A percentile compares a stretch with the other conserved stretches of the same genome.
Evolutionary conservation across 2,888 invertebrate genomes (phyloP).

Genomic region (Notodonta dromedarius): DNA sequence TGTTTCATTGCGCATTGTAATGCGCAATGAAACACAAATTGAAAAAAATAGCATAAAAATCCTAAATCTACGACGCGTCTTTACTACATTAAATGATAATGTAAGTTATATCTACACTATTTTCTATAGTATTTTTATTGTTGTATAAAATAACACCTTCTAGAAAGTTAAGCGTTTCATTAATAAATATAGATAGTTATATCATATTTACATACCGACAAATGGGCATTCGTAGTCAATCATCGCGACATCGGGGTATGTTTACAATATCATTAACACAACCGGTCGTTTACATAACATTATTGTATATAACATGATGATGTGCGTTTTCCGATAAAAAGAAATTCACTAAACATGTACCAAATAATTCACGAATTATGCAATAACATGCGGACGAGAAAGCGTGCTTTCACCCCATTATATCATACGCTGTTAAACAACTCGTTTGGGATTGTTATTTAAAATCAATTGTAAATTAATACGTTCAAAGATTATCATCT

Average conservation of each 20-base stretch:
- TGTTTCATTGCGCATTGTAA: no score
- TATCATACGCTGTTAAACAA: conserved; percentile 25
- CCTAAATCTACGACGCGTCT: no score
- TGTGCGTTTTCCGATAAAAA: conserved; percentile 26
- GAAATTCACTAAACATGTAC: conserved; percentile 29
- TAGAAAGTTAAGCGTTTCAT: neutral
- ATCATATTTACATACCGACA: neutral
- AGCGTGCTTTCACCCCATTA: conserved; percentile 25
- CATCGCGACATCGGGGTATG: neutral
- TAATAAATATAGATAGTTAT: neutral
- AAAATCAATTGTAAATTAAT: conserved; percentile 6
- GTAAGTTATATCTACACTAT: no score
- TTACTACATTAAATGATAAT: no score
- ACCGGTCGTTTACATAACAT: conserved; percentile 14
- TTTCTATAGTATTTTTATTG: neutral
- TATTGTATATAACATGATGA: conserved; percentile 23
- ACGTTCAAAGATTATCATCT: neutral
- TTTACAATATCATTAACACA: neutral
- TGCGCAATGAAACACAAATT: no score
- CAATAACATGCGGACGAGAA: conserved; percentile 30
- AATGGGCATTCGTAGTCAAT: neutral
- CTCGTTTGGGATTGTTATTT: conserved; percentile 3
- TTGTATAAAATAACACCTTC: neutral
- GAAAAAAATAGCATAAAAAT: no score
- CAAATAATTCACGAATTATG: conserved; percentile 31